A percentile compares a stretch with the other conserved stretches of the same genome.
Evolutionary conservation across 2,888 invertebrate genomes (phyloP).

Genomic region (Tetragonula carbonaria): DNA sequence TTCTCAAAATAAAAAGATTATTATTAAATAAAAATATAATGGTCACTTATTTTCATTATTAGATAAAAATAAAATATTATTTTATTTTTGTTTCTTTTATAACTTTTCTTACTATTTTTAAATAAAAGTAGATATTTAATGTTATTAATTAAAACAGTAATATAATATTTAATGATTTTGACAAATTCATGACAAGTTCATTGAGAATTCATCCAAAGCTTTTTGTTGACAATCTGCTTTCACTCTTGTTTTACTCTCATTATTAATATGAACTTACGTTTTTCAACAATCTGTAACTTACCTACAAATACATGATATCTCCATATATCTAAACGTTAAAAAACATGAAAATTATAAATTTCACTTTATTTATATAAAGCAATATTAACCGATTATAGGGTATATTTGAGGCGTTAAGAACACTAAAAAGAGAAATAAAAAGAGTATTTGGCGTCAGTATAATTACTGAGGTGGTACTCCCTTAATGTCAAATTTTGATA

Average conservation of each 20-base stretch:
- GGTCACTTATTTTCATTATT: neutral
- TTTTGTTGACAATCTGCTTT: neutral
- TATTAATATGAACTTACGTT: neutral
- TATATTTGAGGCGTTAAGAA: neutral
- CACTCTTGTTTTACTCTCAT: neutral
- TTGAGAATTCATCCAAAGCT: no score
- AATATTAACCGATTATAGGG: conserved; percentile 1
- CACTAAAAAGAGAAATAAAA: neutral
- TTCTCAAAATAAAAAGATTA: neutral
- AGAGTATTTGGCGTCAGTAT: neutral
- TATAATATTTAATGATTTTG: neutral
- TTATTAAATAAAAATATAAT: neutral
- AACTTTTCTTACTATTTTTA: neutral
- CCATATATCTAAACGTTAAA: neutral
- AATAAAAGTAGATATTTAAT: neutral
- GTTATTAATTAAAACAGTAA: neutral
- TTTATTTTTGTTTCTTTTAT: neutral
- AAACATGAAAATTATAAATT: neutral
- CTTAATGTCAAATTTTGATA: conserved; percentile 1
- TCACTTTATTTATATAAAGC: neutral
- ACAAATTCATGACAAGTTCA: no score
- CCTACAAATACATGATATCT: neutral
- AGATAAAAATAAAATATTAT: neutral
- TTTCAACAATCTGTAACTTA: neutral
- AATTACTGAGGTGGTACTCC: neutral